Percentiles rank a stretch among this genome's conserved stretches.
These are phyloP conservation scores for Clarias magur DNA, from an alignment of 2,113 vertebrate species.

Conservation along the genomic window DNA sequence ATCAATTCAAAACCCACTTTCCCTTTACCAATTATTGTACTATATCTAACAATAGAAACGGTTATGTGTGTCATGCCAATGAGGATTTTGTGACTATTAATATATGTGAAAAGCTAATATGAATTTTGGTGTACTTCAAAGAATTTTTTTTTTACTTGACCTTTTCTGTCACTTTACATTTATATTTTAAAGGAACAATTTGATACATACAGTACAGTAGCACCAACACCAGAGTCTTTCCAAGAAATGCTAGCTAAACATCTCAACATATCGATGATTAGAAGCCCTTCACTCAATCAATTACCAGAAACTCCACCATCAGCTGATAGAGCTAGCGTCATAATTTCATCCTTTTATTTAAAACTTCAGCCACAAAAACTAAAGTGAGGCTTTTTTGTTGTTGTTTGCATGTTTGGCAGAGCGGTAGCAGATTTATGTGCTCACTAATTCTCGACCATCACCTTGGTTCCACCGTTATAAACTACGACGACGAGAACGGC, in stretches of 20 bases:
- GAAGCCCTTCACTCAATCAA: neutral
- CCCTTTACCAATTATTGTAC: neutral
- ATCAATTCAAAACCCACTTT: neutral
- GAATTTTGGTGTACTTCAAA: neutral
- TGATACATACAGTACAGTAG: neutral
- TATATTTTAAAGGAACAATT: neutral
- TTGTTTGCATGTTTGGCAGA: slow-evolving; percentile 66
- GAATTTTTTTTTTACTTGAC: no score
- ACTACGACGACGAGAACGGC: slow-evolving; percentile 85
- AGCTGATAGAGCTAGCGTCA: neutral
- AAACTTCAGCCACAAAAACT: neutral
- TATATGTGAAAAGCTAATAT: neutral
- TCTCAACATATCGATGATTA: neutral
- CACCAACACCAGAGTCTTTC: neutral
- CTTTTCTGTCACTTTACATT: no score
- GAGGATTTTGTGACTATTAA: neutral
- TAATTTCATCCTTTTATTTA: no score
- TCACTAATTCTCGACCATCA: slow-evolving; percentile 83
- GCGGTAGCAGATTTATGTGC: slow-evolving; percentile 81
- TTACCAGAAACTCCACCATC: neutral
- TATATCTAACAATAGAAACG: neutral
- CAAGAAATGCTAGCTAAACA: neutral
- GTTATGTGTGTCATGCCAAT: neutral
- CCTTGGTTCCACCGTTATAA: slow-evolving; percentile 82
- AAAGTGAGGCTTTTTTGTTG: neutral